Conservation (phyloP, 2,113 vertebrate species). For the Pedetes capensis region DNA sequence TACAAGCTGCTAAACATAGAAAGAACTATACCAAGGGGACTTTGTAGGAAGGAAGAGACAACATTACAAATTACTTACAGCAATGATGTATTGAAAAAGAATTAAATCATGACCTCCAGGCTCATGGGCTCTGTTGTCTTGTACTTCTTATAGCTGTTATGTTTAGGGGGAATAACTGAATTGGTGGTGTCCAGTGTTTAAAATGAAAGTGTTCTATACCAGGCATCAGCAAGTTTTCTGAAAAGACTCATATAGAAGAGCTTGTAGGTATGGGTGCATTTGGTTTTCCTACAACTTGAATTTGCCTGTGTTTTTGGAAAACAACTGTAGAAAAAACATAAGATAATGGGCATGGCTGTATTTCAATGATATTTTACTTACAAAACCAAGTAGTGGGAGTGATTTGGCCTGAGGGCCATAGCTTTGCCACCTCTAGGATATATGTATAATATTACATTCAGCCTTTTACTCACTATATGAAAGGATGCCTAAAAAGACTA, state of each 20-base stretch:
- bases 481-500: neutral
- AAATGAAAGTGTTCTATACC: neutral
- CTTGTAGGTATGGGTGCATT: neutral
- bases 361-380: neutral
- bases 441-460: neutral
- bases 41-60: neutral
- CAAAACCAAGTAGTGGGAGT: neutral
- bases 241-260: neutral
- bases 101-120: neutral
- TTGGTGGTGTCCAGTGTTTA: neutral
- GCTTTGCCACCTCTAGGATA: neutral
- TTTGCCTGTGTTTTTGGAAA: neutral
- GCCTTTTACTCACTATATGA: neutral
- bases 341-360: neutral
- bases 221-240: neutral
- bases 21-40: neutral
- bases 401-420: neutral
- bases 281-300: neutral
- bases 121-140: neutral
- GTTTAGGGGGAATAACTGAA: neutral
- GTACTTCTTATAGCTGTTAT: neutral
- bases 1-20: neutral
- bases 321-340: neutral
- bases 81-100: neutral
- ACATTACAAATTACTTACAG: neutral